phyloP scores from a whole-genome alignment of 2,888 invertebrate species.

The Taenaris catops region DNA sequence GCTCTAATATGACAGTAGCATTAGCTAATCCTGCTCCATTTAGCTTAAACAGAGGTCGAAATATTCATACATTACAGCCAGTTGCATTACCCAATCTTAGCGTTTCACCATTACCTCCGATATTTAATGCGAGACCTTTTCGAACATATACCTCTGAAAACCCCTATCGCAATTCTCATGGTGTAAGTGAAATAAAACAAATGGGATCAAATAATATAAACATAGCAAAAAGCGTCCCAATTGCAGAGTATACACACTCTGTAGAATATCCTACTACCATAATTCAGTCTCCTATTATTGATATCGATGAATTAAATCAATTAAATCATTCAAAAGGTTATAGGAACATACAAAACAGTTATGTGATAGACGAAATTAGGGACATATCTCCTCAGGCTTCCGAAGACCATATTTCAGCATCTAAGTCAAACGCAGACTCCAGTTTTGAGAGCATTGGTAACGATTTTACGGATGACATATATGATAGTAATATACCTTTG shows the following conservation, averaged over 20 bases:
- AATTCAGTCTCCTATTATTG: slow-evolving; percentile 84
- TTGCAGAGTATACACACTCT: slow-evolving; percentile 84
- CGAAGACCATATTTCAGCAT: slow-evolving; percentile 62
- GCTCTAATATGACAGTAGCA: slow-evolving; percentile 53
- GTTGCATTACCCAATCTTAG: slow-evolving; percentile 84
- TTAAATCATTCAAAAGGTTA: slow-evolving; percentile 57
- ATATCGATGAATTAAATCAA: slow-evolving; percentile 62
- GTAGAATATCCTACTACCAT: slow-evolving; percentile 86
- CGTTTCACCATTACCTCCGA: slow-evolving; percentile 79
- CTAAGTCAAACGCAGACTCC: slow-evolving; percentile 55
- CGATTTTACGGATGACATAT: slow-evolving; percentile 54
- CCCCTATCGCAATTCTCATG: slow-evolving; percentile 40
- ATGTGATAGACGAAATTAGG: slow-evolving; percentile 51
- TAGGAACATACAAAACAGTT: slow-evolving; percentile 59
- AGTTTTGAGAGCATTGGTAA: slow-evolving; percentile 67
- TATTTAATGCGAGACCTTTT: slow-evolving; percentile 82
- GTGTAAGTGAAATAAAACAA: slow-evolving; percentile 47
- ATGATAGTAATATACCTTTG: slow-evolving; percentile 44
- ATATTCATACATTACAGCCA: slow-evolving; percentile 73
- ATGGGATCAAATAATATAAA: slow-evolving; percentile 59
- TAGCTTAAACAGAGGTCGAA: slow-evolving; percentile 61
- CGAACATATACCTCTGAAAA: slow-evolving; percentile 43
- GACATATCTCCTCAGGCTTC: slow-evolving; percentile 79
- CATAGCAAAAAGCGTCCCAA: slow-evolving; percentile 82
- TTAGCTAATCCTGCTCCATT: slow-evolving; percentile 67